These are phyloP conservation scores for Hyaena hyaena DNA, from an alignment of 2,113 vertebrate genomes.

Conservation along the genomic window DNA sequence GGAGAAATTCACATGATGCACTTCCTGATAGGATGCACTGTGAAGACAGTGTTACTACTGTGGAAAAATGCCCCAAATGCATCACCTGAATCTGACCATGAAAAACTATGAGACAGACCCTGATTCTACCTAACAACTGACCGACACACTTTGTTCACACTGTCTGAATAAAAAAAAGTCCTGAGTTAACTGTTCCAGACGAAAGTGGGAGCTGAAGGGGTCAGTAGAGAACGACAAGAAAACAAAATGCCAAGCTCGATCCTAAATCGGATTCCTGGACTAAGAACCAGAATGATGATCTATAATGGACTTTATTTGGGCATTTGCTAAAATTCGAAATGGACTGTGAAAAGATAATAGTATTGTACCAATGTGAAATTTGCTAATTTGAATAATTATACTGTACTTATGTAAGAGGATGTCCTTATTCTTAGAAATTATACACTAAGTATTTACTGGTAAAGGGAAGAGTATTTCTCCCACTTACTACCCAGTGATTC, in stretches of 20 bases:
- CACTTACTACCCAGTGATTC: background rate
- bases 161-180: background rate
- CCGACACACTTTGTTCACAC: background rate
- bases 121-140: background rate
- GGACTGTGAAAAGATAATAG: background rate
- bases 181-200: background rate
- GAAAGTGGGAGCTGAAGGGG: too few species aligned
- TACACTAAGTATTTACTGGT: background rate
- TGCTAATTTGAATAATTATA: conserved; percentile 40
- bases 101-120: background rate
- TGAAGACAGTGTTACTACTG: background rate
- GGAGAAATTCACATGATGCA: background rate
- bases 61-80: background rate
- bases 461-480: background rate
- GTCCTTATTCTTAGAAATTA: conserved; percentile 42
- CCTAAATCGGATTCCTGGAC: background rate
- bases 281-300: background rate
- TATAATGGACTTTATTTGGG: background rate
- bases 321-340: background rate
- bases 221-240: background rate
- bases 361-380: conserved; percentile 12
- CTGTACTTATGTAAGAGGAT: background rate
- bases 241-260: background rate
- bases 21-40: accelerated
- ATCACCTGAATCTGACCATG: background rate